These are phyloP conservation scores for Leptodactylus fuscus DNA, from an alignment of 2,113 vertebrate species.

Conservation along the genomic window DNA sequence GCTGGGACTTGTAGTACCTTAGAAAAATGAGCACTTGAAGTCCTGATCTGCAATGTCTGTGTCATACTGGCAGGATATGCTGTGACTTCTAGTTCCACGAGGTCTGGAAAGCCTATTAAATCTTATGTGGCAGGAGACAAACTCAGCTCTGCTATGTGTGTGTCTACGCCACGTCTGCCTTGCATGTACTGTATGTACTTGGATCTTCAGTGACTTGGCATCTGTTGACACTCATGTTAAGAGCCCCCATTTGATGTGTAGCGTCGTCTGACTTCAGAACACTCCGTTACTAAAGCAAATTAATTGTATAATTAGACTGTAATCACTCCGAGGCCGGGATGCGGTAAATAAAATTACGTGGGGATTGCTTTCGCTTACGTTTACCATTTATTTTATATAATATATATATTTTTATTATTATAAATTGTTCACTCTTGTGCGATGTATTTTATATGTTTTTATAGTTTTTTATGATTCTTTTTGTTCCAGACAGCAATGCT, in stretches of 20 bases:
- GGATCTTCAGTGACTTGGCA: neutral
- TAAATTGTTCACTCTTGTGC: neutral
- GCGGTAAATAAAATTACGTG: neutral
- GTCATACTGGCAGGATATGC: neutral
- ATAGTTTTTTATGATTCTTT: neutral
- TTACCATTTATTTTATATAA: neutral
- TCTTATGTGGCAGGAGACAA: too few species aligned
- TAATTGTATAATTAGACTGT: neutral
- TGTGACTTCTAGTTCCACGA: neutral
- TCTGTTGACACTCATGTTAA: conserved; percentile 30
- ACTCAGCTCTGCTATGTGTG: too few species aligned
- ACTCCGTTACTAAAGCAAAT: conserved; percentile 23
- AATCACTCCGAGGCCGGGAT: neutral
- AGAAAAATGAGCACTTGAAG: neutral
- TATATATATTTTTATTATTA: too few species aligned
- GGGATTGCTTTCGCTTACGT: neutral
- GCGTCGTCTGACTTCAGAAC: neutral
- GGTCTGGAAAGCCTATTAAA: too few species aligned
- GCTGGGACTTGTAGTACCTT: neutral
- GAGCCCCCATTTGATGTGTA: neutral
- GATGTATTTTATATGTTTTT: neutral
- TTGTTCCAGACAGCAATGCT: too few species aligned
- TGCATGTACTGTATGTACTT: neutral
- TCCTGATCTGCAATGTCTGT: neutral
- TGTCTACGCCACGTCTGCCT: too few species aligned